These are phyloP conservation scores for Leptopilina clavipes DNA, from an alignment of 1,140 invertebrate genomes.

Conservation along the genomic window DNA sequence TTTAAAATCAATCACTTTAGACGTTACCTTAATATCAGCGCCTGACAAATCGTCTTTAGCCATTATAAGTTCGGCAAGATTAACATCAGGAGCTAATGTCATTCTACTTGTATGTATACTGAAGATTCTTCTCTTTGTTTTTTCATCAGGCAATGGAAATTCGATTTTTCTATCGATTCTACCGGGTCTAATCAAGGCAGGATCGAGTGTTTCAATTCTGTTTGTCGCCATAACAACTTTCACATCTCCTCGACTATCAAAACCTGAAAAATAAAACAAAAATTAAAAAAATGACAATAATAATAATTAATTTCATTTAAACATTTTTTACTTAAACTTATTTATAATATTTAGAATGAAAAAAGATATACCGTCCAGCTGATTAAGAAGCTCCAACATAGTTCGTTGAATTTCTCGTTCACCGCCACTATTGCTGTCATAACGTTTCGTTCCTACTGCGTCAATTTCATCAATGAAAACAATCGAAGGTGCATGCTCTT, in stretches of 20 bases:
- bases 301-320: too few species aligned
- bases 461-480: conserved; percentile 99
- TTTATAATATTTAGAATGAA: neutral
- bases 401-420: conserved; percentile 99
- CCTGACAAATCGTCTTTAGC: conserved; percentile 99
- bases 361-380: conserved; percentile 90
- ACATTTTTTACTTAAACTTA: too few species aligned
- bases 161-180: conserved; percentile 99
- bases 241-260: conserved; percentile 85
- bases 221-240: conserved; percentile 99
- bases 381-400: conserved; percentile 99
- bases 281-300: too few species aligned
- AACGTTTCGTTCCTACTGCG: conserved; percentile 99
- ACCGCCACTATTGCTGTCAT: conserved; percentile 99
- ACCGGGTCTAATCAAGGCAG: conserved; percentile 98
- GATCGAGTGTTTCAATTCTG: conserved; percentile 98
- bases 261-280: conserved; percentile 72
- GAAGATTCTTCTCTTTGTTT: conserved; percentile 98
- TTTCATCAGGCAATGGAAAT: conserved; percentile 99
- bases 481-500: conserved; percentile 99
- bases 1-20: conserved; percentile 27
- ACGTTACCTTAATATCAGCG: conserved; percentile 88
- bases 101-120: conserved; percentile 98
- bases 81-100: conserved; percentile 98
- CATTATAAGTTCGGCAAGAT: conserved; percentile 98